phyloP scores from a whole-genome alignment of 2,113 vertebrate species.

The Laterallus jamaicensis region DNA sequence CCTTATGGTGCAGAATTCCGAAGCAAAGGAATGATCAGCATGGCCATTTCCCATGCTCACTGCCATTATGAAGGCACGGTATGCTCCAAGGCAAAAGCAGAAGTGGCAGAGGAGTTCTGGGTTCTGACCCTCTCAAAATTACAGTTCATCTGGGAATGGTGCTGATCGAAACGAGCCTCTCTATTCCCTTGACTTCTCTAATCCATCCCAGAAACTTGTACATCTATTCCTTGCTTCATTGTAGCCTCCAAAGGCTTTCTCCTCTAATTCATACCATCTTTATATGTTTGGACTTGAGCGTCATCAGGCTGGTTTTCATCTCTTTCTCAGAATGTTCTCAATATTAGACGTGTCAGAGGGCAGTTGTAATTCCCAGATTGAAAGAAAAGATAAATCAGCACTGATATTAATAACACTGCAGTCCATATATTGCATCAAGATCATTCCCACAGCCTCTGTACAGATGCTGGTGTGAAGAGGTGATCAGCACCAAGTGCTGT shows the following conservation, averaged over 20 bases:
- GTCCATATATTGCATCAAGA: not conserved
- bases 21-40: not conserved
- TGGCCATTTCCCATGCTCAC: not conserved
- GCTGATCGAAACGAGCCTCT: not conserved
- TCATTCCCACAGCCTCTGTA: not conserved
- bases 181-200: not conserved
- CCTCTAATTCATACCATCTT: not conserved
- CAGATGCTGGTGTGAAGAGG: not conserved
- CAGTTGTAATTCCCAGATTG: constrained; percentile 1
- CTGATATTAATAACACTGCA: not conserved
- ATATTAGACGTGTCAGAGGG: not conserved
- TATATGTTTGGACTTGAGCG: not conserved
- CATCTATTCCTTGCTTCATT: not conserved
- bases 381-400: constrained; percentile 4
- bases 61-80: not conserved
- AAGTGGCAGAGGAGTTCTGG: not conserved
- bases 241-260: not conserved
- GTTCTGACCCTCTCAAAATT: not conserved
- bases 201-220: not conserved
- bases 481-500: not conserved
- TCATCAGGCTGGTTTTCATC: constrained; percentile 2
- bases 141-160: not conserved
- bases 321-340: not conserved
- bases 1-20: not conserved
- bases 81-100: not conserved